phyloP scores from a whole-genome alignment of 2,888 invertebrate species.

The Drosophila pseudotakahashii region DNA sequence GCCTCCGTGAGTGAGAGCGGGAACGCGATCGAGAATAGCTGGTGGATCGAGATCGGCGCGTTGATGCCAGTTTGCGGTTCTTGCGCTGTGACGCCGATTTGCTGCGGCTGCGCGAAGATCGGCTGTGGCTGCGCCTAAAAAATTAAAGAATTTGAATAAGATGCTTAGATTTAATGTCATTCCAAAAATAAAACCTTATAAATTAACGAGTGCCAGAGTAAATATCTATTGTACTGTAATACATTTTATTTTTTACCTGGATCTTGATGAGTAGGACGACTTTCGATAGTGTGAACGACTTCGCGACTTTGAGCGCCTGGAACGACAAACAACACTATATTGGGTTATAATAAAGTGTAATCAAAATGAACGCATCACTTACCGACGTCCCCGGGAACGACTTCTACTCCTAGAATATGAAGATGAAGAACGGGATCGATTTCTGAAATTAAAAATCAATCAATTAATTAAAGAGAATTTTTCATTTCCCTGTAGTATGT shows the following conservation, averaged over 20 bases:
- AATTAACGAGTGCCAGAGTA: too few species aligned
- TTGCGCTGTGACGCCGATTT: slow-evolving; percentile 67
- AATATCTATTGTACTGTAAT: neutral
- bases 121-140: slow-evolving; percentile 78
- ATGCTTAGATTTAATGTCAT: slow-evolving; percentile 19
- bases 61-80: slow-evolving; percentile 81
- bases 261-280: slow-evolving; percentile 77
- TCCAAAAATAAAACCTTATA: too few species aligned
- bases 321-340: slow-evolving; percentile 63
- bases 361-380: slow-evolving; percentile 27
- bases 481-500: too few species aligned
- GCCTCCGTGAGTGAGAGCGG: slow-evolving; percentile 67
- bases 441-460: slow-evolving; percentile 36
- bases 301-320: slow-evolving; percentile 66
- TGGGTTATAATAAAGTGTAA: slow-evolving; percentile 1
- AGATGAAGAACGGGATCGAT: slow-evolving; percentile 71
- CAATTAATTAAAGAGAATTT: too few species aligned
- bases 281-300: slow-evolving; percentile 74
- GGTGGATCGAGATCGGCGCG: slow-evolving; percentile 80
- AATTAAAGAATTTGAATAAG: slow-evolving; percentile 17
- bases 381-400: slow-evolving; percentile 77
- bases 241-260: slow-evolving; percentile 58
- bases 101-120: slow-evolving; percentile 79
- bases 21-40: slow-evolving; percentile 76
- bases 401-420: slow-evolving; percentile 70